Evolutionary conservation across 1,140 invertebrate genomes (phyloP).

Genomic region (Sarcophaga peregrina): DNA sequence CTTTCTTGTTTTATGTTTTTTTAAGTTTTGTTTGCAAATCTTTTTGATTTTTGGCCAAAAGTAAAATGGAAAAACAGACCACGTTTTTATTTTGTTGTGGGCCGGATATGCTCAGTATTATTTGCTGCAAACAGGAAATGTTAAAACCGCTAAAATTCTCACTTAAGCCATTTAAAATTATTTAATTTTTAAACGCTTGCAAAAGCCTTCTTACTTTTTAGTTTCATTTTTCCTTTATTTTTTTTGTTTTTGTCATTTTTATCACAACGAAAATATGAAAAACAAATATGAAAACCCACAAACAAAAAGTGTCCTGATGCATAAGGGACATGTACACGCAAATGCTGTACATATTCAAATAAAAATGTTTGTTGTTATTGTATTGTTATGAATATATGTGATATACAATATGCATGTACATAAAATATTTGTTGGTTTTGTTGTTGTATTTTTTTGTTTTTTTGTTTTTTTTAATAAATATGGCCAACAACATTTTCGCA

Average conservation of each 20-base stretch:
- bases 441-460: constrained; percentile 2
- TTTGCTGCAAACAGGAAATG: constrained; percentile 5
- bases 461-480: not conserved
- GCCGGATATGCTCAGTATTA: not conserved
- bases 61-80: too few species aligned
- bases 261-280: not conserved
- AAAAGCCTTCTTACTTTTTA: not conserved
- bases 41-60: too few species aligned
- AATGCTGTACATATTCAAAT: too few species aligned
- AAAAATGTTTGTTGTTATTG: too few species aligned
- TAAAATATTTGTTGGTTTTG: not conserved
- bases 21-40: too few species aligned
- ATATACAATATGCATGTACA: not conserved
- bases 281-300: not conserved
- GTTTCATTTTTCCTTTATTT: too few species aligned
- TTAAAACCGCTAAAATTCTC: constrained; percentile 33
- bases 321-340: too few species aligned
- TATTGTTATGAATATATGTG: too few species aligned
- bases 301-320: too few species aligned
- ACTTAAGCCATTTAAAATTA: constrained; percentile 37
- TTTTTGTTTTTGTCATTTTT: not conserved
- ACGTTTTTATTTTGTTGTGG: not conserved
- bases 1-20: too few species aligned
- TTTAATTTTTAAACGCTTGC: constrained; percentile 34
- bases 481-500: not conserved